Conservation (phyloP, 2,888 invertebrate species). For the Tachystola acroxantha region DNA sequence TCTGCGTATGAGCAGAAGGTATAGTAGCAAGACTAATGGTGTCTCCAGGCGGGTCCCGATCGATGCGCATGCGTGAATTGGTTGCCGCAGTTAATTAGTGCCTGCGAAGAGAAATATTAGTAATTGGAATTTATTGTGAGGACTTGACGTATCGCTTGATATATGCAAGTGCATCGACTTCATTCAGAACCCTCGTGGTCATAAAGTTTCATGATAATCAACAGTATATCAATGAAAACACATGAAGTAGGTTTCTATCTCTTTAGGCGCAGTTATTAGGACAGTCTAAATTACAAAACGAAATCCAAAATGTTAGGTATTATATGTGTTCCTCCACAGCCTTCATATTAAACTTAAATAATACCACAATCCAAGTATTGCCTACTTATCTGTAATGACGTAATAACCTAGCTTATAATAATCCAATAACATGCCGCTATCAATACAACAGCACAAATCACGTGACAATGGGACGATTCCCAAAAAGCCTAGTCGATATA, state of each 20-base stretch:
- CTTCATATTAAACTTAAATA: background rate
- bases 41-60: slow-evolving; percentile 56
- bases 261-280: too few relatives aligned
- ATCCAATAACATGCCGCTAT: slow-evolving; percentile 31
- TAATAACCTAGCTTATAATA: slow-evolving; percentile 26
- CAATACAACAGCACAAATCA: slow-evolving; percentile 53
- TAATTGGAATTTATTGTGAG: slow-evolving; percentile 57
- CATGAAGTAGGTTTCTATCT: too few relatives aligned
- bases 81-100: slow-evolving; percentile 66
- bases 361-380: slow-evolving; percentile 12
- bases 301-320: too few relatives aligned
- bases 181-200: slow-evolving; percentile 17
- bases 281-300: too few relatives aligned
- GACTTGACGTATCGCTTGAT: slow-evolving; percentile 38
- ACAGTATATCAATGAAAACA: too few relatives aligned
- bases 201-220: slow-evolving; percentile 17
- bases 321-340: too few relatives aligned
- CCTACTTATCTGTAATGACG: slow-evolving; percentile 19
- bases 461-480: slow-evolving; percentile 57
- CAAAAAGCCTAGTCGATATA: slow-evolving; percentile 70
- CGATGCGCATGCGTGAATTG: slow-evolving; percentile 64
- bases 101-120: slow-evolving; percentile 61
- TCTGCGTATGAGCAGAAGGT: slow-evolving; percentile 27
- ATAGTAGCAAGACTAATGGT: slow-evolving; percentile 60
- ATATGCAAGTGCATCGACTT: slow-evolving; percentile 36